Conservation (phyloP, 2,797 vertebrate species). For the Parauchenoglanis punctatus region DNA sequence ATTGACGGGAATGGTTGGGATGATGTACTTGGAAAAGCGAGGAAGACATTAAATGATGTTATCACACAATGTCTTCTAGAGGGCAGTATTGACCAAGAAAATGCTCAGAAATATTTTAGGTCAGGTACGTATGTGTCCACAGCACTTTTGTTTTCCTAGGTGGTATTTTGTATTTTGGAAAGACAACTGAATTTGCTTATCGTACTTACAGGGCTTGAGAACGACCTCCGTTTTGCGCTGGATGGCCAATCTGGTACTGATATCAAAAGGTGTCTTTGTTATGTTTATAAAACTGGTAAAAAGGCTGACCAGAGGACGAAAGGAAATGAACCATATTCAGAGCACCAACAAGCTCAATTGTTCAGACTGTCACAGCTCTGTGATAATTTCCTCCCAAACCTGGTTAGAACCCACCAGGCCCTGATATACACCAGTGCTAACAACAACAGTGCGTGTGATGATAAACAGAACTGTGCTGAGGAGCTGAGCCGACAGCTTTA, state of each 20-base stretch:
- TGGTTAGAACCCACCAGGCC: constrained; percentile 66
- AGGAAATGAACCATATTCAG: constrained; percentile 8
- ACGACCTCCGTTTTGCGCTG: constrained; percentile 74
- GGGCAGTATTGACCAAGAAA: constrained; percentile 64
- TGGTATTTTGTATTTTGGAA: background rate
- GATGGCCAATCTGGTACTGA: constrained; percentile 54
- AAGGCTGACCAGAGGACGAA: constrained; percentile 47
- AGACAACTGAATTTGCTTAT: constrained; percentile 18
- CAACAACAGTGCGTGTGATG: constrained; percentile 62
- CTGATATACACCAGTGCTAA: constrained; percentile 69
- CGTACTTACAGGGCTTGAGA: constrained; percentile 70
- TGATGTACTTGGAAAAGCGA: constrained; percentile 60
- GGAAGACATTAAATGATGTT: constrained; percentile 61
- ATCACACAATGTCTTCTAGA: constrained; percentile 67
- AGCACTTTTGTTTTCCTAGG: background rate
- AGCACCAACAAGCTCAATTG: constrained; percentile 19
- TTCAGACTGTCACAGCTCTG: constrained; percentile 68
- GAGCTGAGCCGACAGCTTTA: constrained; percentile 75
- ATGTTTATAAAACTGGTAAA: constrained; percentile 72
- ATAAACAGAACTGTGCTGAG: constrained; percentile 63
- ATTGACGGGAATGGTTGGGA: constrained; percentile 17
- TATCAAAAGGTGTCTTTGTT: constrained; percentile 72
- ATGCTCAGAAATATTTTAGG: constrained; percentile 67
- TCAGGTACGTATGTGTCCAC: constrained; percentile 69
- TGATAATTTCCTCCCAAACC: constrained; percentile 71